Evolutionary conservation across 2,888 invertebrate species (phyloP).

Genomic region (Cyaniris semiargus): DNA sequence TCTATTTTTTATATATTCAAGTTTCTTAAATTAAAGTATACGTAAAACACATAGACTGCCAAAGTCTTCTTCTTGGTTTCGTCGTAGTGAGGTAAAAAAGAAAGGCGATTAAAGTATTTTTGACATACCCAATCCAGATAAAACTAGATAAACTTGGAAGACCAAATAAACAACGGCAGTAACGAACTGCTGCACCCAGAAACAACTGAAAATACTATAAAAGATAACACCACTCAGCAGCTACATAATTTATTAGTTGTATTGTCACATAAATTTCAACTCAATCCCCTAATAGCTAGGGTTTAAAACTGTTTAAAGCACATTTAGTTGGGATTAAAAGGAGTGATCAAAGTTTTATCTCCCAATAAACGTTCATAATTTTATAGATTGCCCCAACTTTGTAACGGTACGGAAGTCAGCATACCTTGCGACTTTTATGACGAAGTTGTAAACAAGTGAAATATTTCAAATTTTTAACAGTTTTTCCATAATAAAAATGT

Average conservation of each 20-base stretch:
- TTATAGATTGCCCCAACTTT: slow-evolving; percentile 24
- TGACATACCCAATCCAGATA: background rate
- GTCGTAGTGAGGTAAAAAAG: too few species aligned
- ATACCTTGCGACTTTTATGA: background rate
- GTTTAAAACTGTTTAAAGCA: slow-evolving; percentile 2
- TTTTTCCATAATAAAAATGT: background rate
- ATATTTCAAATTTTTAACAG: background rate
- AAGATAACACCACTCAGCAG: slow-evolving; percentile 26
- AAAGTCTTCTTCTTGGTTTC: too few species aligned
- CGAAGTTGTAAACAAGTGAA: background rate
- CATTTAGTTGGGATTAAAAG: slow-evolving; percentile 16
- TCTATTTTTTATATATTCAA: too few species aligned
- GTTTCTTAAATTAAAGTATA: too few species aligned
- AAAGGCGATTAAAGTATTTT: background rate
- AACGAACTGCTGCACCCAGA: slow-evolving; percentile 5
- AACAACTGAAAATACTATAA: slow-evolving; percentile 17
- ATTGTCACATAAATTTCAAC: slow-evolving; percentile 19
- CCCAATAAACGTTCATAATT: slow-evolving; percentile 30
- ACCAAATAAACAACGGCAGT: background rate
- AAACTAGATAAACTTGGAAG: background rate
- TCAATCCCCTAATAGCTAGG: background rate
- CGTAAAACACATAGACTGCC: too few species aligned
- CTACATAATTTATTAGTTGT: slow-evolving; percentile 16
- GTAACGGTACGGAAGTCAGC: slow-evolving; percentile 6
- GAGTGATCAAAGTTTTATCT: slow-evolving; percentile 27